A percentile compares a stretch with the other conserved stretches of the same genome.
Conservation (phyloP, 2,113 vertebrate species). For the Nesoenas mayeri region DNA sequence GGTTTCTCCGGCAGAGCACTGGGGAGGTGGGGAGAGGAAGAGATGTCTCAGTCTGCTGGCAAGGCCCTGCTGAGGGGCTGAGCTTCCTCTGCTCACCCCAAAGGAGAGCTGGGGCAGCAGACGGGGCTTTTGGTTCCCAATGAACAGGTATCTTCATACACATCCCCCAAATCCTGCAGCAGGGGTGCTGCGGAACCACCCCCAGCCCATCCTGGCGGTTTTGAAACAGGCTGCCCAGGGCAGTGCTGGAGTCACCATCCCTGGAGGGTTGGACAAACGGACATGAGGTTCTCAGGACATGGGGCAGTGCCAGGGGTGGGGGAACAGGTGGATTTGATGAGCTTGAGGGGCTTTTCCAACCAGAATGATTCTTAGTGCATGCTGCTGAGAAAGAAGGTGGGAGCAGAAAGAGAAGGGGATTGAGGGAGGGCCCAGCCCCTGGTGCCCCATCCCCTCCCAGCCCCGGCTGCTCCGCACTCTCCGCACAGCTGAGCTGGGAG, state of each 20-base stretch:
- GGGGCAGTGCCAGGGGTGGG: too few relatives aligned
- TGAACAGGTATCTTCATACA: not conserved
- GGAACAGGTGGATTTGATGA: too few relatives aligned
- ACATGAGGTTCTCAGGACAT: too few relatives aligned
- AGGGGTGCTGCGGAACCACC: not conserved
- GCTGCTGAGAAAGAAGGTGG: not conserved
- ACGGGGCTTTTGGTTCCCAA: not conserved
- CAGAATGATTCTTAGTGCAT: not conserved
- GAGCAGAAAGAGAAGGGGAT: not conserved
- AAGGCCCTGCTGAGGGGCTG: not conserved
- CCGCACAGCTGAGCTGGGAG: not conserved
- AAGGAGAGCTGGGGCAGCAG: not conserved
- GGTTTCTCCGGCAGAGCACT: constrained; percentile 61
- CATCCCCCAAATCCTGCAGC: not conserved
- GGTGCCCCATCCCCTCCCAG: fast-evolving
- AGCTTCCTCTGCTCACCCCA: not conserved
- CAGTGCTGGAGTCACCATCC: too few relatives aligned
- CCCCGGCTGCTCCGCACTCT: not conserved
- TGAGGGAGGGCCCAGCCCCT: not conserved
- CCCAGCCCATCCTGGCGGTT: not conserved
- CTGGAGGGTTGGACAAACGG: too few relatives aligned
- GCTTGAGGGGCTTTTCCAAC: too few relatives aligned
- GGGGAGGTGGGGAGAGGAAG: not conserved
- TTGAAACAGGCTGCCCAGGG: too few relatives aligned
- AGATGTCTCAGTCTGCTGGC: not conserved